Evolutionary conservation across 2,888 invertebrate species (phyloP).

Genomic region (Drosophila ezoana): DNA sequence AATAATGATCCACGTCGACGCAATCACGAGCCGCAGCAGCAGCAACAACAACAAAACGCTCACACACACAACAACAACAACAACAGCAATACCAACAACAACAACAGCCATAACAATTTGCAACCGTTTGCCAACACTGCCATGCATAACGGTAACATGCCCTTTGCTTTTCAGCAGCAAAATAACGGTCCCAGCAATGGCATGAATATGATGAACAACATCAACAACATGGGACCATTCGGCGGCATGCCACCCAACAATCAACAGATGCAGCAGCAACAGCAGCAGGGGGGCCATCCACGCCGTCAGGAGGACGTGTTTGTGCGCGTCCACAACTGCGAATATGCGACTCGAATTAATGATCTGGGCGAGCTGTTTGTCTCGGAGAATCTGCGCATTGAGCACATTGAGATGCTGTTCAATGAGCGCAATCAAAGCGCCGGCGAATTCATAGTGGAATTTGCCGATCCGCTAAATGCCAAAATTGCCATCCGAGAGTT

Average conservation of each 20-base stretch:
- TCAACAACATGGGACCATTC: conserved; percentile 40
- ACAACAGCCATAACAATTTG: conserved; percentile 17
- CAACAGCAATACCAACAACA: conserved; percentile 6
- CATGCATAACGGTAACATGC: conserved; percentile 70
- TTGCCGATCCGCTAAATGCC: conserved; percentile 90
- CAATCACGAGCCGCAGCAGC: conserved; percentile 30
- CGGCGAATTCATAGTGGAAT: conserved; percentile 96
- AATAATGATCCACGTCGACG: conserved; percentile 60
- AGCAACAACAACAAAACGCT: conserved; percentile 22
- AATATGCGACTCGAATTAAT: conserved; percentile 90
- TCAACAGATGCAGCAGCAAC: conserved; percentile 18
- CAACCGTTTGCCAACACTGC: conserved; percentile 37
- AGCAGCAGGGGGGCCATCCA: conserved; percentile 21
- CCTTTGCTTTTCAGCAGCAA: conserved; percentile 44
- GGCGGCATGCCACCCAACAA: conserved; percentile 25
- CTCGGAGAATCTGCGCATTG: conserved; percentile 91
- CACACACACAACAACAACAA: conserved; percentile 22
- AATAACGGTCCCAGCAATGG: conserved; percentile 16
- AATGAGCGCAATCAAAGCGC: conserved; percentile 90
- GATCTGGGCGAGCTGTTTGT: conserved; percentile 93
- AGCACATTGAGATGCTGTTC: conserved; percentile 91
- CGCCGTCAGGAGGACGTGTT: conserved; percentile 86
- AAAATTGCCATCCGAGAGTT: conserved; percentile 82
- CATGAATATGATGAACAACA: conserved; percentile 25
- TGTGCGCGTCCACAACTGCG: conserved; percentile 90